A percentile compares a stretch with the other conserved stretches of the same genome.
Conservation (phyloP, 2,888 invertebrate genomes). For the Opisthograptis luteolata region DNA sequence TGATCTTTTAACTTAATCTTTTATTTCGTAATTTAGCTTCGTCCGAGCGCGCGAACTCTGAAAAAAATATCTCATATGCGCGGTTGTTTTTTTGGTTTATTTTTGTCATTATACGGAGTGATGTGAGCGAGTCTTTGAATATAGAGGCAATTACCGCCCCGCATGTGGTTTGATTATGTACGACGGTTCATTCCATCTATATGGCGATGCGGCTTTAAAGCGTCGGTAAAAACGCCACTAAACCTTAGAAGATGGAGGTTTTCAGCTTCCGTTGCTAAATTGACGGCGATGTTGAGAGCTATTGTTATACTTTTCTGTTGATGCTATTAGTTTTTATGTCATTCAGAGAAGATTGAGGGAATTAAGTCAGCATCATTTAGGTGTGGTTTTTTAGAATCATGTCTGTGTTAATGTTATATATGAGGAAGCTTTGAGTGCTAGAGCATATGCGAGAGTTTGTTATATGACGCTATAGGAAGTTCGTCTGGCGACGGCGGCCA, state of each 20-base stretch:
- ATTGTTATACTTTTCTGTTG: constrained; percentile 64
- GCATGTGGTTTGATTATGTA: constrained; percentile 84
- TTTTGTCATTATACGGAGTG: constrained; percentile 84
- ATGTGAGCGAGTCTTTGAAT: constrained; percentile 83
- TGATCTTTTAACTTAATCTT: constrained; percentile 85
- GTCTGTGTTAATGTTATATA: constrained; percentile 16
- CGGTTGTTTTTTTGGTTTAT: constrained; percentile 81
- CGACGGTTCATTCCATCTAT: constrained; percentile 71
- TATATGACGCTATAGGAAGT: constrained; percentile 36
- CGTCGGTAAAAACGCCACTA: constrained; percentile 74
- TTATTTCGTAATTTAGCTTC: constrained; percentile 84
- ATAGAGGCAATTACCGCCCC: constrained; percentile 82
- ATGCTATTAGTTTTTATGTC: constrained; percentile 39
- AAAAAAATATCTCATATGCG: constrained; percentile 83
- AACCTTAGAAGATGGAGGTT: constrained; percentile 71
- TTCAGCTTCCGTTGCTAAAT: constrained; percentile 82
- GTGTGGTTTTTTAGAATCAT: constrained; percentile 45
- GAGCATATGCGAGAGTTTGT: constrained; percentile 1
- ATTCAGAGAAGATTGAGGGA: constrained; percentile 43
- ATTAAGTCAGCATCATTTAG: constrained; percentile 41
- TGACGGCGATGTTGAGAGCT: constrained; percentile 70
- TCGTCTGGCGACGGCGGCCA: constrained; percentile 40
- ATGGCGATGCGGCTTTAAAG: constrained; percentile 73
- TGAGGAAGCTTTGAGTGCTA: constrained; percentile 26
- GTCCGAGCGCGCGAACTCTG: constrained; percentile 79